phyloP scores from a whole-genome alignment of 2,797 vertebrate species.

The Phalanger gymnotis region DNA sequence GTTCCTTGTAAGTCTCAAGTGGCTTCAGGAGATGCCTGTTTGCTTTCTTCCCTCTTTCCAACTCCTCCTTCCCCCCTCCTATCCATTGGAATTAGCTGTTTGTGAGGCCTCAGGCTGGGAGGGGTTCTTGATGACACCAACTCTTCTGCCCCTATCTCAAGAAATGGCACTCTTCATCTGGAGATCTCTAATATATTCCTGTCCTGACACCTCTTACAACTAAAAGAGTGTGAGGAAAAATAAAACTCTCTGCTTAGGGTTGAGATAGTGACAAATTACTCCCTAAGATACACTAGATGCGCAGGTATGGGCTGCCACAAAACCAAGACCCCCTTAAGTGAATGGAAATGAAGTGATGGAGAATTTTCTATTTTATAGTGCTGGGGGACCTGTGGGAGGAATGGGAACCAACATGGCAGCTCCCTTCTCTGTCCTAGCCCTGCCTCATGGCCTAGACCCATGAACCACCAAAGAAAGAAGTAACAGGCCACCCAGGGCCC shows the following conservation, averaged over 20 bases:
- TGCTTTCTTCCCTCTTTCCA: slow-evolving; percentile 4
- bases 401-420: background rate
- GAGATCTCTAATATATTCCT: background rate
- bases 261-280: background rate
- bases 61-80: background rate
- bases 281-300: background rate
- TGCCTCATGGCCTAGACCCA: background rate
- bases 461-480: background rate
- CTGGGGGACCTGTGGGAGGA: background rate
- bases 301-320: background rate
- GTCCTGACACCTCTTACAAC: background rate
- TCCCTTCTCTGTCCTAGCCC: background rate
- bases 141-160: background rate
- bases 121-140: background rate
- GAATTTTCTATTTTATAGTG: background rate
- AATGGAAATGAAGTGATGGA: background rate
- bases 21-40: background rate
- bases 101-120: background rate
- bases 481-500: background rate
- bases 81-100: background rate
- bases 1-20: slow-evolving; percentile 4
- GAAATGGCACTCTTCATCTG: background rate
- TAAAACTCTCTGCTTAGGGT: background rate
- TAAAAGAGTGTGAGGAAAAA: background rate
- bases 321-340: background rate